Percentiles rank a stretch among this genome's conserved stretches.
Evolutionary conservation across 2,888 invertebrate species (phyloP).

Genomic region (Athalia circularis): DNA sequence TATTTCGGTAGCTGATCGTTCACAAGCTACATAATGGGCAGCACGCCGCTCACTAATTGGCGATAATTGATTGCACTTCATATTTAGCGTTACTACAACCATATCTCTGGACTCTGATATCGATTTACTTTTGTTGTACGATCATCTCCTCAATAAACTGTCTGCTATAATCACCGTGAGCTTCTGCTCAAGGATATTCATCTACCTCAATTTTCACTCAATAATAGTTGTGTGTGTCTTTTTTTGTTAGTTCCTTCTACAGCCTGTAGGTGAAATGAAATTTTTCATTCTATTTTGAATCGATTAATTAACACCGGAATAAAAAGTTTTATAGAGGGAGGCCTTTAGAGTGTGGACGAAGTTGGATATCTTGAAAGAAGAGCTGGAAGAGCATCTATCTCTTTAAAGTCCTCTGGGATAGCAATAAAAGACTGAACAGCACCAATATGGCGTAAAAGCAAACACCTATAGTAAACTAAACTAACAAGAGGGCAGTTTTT

Average conservation of each 20-base stretch:
- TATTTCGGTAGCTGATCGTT: conserved; percentile 17
- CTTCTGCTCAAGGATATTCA: too few relatives aligned
- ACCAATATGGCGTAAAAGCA: conserved; percentile 18
- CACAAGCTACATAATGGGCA: conserved; percentile 16
- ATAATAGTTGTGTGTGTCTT: too few relatives aligned
- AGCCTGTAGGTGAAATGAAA: too few relatives aligned
- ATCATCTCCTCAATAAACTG: neutral
- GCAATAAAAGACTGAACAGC: conserved; percentile 29
- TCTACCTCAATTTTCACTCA: too few relatives aligned
- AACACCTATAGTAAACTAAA: conserved; percentile 38
- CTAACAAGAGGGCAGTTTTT: conserved; percentile 59
- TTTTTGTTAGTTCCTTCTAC: too few relatives aligned
- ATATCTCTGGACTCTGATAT: conserved; percentile 5
- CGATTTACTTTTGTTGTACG: neutral
- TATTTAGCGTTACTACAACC: conserved; percentile 9
- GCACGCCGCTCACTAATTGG: conserved; percentile 40
- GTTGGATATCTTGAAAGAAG: conserved; percentile 23
- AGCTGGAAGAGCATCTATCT: conserved; percentile 17
- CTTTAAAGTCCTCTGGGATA: conserved; percentile 36
- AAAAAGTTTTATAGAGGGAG: too few relatives aligned
- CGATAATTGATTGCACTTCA: conserved; percentile 37
- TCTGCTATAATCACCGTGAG: neutral
- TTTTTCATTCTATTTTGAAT: too few relatives aligned
- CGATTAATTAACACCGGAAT: too few relatives aligned
- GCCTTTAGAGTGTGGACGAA: neutral